A percentile compares a stretch with the other conserved stretches of the same genome.
Evolutionary conservation across 1,140 invertebrate genomes (phyloP).

Genomic region (Drosophila orena): DNA sequence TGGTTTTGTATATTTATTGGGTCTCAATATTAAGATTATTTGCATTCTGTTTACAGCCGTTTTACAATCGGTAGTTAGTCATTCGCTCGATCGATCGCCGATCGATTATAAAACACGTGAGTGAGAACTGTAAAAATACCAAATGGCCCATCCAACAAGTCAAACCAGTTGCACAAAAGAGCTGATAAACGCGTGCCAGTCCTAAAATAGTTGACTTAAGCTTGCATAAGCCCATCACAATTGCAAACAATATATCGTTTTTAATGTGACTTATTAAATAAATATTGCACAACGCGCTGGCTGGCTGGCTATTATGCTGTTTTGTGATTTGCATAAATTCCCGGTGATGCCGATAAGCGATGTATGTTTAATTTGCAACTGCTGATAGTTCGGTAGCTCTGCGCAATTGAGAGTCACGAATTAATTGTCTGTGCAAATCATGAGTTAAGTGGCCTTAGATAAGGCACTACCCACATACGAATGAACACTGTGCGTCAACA

Average conservation of each 20-base stretch:
- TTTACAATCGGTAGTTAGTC: constrained; percentile 22
- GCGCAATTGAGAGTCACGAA: constrained; percentile 50
- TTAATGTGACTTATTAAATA: constrained; percentile 42
- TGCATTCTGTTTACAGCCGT: constrained; percentile 41
- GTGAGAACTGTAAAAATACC: constrained; percentile 60
- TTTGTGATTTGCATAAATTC: constrained; percentile 38
- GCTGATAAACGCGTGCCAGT: constrained; percentile 45
- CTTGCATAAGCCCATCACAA: constrained; percentile 23
- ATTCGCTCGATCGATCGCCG: constrained; percentile 23
- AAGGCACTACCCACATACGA: constrained; percentile 45
- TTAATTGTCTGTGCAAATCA: constrained; percentile 42
- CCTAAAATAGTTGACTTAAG: constrained; percentile 27
- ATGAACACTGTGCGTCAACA: not conserved
- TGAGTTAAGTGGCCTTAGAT: constrained; percentile 55
- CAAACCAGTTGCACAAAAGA: constrained; percentile 47
- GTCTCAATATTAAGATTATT: constrained; percentile 20
- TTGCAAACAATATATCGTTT: constrained; percentile 30
- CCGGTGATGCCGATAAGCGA: constrained; percentile 28
- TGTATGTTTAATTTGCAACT: constrained; percentile 72
- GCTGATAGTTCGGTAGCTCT: constrained; percentile 68
- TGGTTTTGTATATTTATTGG: not conserved
- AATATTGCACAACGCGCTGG: constrained; percentile 7
- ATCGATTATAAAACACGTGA: constrained; percentile 73
- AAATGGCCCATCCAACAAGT: constrained; percentile 63
- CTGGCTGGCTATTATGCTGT: constrained; percentile 35